These are phyloP conservation scores for Potorous gilbertii DNA, from an alignment of 2,797 vertebrate species.

Conservation along the genomic window DNA sequence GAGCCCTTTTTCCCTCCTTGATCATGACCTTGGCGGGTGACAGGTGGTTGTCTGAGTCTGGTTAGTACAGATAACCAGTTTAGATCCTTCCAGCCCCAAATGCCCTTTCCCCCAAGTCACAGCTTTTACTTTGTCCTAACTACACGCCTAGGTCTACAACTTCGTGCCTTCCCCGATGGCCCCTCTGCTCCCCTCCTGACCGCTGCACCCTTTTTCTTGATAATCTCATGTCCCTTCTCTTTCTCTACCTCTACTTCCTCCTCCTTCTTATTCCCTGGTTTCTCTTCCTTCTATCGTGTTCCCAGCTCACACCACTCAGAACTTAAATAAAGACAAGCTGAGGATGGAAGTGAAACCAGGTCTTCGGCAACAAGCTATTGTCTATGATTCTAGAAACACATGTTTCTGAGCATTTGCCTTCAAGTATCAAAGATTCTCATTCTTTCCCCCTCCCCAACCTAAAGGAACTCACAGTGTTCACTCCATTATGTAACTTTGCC, in stretches of 20 bases:
- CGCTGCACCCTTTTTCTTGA: background rate
- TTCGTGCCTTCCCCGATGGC: background rate
- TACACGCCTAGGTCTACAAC: background rate
- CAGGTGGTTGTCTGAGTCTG: background rate
- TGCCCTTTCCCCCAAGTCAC: background rate
- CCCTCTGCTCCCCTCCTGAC: background rate
- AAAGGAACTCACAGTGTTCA: background rate
- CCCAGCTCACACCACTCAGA: background rate
- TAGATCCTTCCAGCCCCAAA: background rate
- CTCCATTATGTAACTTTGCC: background rate
- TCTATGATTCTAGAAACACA: background rate
- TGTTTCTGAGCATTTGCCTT: background rate
- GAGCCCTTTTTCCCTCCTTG: background rate
- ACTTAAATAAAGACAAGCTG: background rate
- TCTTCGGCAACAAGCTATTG: background rate
- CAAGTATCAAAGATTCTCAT: background rate
- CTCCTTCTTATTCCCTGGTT: background rate
- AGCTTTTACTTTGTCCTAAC: background rate
- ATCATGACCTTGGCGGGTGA: background rate
- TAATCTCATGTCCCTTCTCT: background rate
- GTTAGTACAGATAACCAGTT: background rate
- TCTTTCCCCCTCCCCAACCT: background rate
- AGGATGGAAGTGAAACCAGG: background rate
- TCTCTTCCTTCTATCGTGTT: background rate
- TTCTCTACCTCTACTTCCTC: background rate